These are phyloP conservation scores for Tragelaphus scriptus DNA, from an alignment of 2,113 vertebrate species.

Conservation along the genomic window DNA sequence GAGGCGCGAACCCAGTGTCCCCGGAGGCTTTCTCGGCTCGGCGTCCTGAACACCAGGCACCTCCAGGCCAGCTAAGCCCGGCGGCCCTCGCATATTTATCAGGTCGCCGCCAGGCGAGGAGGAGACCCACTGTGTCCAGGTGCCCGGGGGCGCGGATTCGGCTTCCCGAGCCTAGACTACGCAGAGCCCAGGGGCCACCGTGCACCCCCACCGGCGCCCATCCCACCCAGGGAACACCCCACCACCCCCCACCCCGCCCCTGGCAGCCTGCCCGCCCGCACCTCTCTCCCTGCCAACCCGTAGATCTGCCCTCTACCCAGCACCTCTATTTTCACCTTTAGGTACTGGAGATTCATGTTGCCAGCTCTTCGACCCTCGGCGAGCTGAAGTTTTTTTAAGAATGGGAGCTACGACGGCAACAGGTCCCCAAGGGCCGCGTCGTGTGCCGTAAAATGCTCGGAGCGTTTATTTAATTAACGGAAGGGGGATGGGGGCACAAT, in stretches of 20 bases:
- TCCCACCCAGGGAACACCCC: fast-evolving
- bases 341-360: constrained; percentile 66
- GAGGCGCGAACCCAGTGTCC: background rate
- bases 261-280: fast-evolving
- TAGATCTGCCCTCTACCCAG: background rate
- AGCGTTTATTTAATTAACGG: constrained; percentile 62
- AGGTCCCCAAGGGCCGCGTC: constrained; percentile 47
- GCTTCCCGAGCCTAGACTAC: fast-evolving
- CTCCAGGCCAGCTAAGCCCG: constrained; percentile 7
- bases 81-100: background rate
- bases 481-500: constrained; percentile 41
- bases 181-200: background rate
- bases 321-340: constrained; percentile 43
- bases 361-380: background rate
- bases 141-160: background rate
- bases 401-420: background rate
- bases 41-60: background rate
- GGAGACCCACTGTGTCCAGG: background rate
- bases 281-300: background rate
- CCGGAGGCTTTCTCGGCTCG: background rate
- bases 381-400: background rate
- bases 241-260: background rate
- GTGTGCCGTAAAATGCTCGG: constrained; percentile 16
- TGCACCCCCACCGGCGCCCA: background rate
- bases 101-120: constrained; percentile 9